Evolutionary conservation across 2,797 vertebrate genomes (phyloP), one percentile per base, ranked within the genome.

Genomic region (Cryptoprocta ferox): DNA sequence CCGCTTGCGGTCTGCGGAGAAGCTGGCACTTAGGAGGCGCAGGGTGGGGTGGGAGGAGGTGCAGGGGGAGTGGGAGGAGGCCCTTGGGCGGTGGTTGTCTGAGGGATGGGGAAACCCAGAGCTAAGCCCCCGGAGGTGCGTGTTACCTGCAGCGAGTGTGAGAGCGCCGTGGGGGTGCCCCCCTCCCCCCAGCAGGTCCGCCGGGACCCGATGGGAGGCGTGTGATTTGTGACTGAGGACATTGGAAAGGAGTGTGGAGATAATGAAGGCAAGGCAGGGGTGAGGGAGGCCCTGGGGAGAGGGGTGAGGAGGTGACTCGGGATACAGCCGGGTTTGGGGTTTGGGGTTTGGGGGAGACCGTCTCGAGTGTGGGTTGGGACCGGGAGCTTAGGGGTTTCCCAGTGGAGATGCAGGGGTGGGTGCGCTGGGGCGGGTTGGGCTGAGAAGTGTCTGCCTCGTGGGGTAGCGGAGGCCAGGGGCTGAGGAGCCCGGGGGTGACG

Each of bases 111-210:
- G n/a, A 26, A 16, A 92, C 12, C 5, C 37, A 39, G 28, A 28
- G 32, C 14, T 12, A 12, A 35, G 26, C 9, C 28, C 1, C 0
- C 12, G 9, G 24, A 26, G 3, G 24, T 42, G 24, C 6, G 26
- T 24, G 3, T 10, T 16, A 8, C 21, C 5, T 28, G 5, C 28
- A 12, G 14, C 0, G 6, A 78, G 2, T 42, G 16, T 26, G 14
- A 42, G 48, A 24, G 35, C 5, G 10, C 35, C 1, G 2, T 35
- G 6, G 37, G 24, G 68, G 19, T 24, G 68, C 19, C 19, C 35
- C 35, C 35, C 21, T 24, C 7, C 56, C 56, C 56, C 56, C 19
- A 24, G 56, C 56, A 59, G 56, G 56, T 24, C 1, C 53, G 8
- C 19, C 2, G 21, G 56, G 21, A 56, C 56, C 56, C 10, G 50